A percentile compares a stretch with the other conserved stretches of the same genome.
These are phyloP conservation scores for Callaeas wilsoni DNA, from an alignment of 2,113 vertebrate species.

Conservation along the genomic window DNA sequence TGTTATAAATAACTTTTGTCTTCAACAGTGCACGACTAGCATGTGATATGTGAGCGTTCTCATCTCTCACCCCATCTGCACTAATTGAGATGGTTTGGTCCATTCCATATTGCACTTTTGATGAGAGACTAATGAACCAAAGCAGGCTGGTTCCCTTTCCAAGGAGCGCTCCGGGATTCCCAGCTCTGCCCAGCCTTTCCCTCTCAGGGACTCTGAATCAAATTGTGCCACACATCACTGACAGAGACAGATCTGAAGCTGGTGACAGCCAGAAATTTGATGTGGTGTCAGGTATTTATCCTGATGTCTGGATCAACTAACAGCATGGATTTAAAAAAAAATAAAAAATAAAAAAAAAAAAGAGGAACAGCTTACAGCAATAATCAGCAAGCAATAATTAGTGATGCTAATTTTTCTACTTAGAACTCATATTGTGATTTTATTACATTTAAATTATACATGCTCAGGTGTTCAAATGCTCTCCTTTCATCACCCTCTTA, in stretches of 20 bases:
- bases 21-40: not conserved
- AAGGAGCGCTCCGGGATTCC: not conserved
- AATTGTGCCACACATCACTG: not conserved
- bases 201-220: not conserved
- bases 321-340: not conserved
- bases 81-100: not conserved
- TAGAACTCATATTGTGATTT: slow-evolving; percentile 53
- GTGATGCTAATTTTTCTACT: slow-evolving; percentile 51
- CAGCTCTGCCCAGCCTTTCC: not conserved
- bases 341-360: not conserved
- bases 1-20: slow-evolving; percentile 32
- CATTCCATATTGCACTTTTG: not conserved
- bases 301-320: not conserved
- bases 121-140: not conserved
- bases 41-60: not conserved
- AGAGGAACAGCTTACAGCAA: slow-evolving; percentile 4
- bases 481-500: slow-evolving; percentile 44
- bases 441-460: slow-evolving; percentile 61
- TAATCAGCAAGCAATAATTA: slow-evolving; percentile 59
- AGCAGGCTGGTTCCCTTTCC: not conserved
- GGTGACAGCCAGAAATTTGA: not conserved
- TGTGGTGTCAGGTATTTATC: not conserved
- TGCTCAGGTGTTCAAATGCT: slow-evolving; percentile 45
- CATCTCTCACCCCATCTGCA: not conserved
- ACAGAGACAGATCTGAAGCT: not conserved